Evolutionary conservation across 2,888 invertebrate species (phyloP).

Genomic region (Melikaiella ostensackeni): DNA sequence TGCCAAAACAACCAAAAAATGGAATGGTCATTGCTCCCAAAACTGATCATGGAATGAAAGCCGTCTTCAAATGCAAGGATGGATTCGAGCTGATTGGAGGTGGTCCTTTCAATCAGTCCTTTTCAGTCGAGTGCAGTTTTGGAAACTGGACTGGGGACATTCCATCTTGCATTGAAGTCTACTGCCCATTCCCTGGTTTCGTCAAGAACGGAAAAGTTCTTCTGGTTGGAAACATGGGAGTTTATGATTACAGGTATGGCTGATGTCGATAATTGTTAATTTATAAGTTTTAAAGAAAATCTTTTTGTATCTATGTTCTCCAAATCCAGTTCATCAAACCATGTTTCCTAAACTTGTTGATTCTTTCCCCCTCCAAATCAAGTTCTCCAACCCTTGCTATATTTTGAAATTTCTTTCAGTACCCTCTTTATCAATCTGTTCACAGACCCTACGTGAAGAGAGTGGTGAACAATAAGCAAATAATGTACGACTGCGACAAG

Average conservation of each 20-base stretch:
- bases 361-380: neutral
- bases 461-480: slow-evolving; percentile 94
- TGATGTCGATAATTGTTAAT: neutral
- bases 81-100: slow-evolving; percentile 88
- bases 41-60: slow-evolving; percentile 97
- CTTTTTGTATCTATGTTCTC: neutral
- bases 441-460: slow-evolving; percentile 91
- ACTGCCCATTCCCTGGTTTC: slow-evolving; percentile 95
- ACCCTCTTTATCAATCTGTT: neutral
- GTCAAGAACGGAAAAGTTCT: slow-evolving; percentile 93
- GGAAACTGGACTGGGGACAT: slow-evolving; percentile 96
- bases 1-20: slow-evolving; percentile 92
- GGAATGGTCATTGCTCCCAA: slow-evolving; percentile 98
- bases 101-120: slow-evolving; percentile 83
- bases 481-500: slow-evolving; percentile 96
- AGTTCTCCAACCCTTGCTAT: neutral
- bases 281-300: neutral
- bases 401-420: neutral
- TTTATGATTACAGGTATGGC: slow-evolving; percentile 89
- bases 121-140: slow-evolving; percentile 91
- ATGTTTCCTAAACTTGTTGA: neutral
- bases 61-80: slow-evolving; percentile 95
- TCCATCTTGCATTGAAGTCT: slow-evolving; percentile 90
- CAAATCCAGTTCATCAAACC: neutral
- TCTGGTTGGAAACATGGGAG: slow-evolving; percentile 95